Percentiles rank a stretch among this genome's conserved stretches.
These are phyloP conservation scores for Achlya flavicornis DNA, from an alignment of 2,888 invertebrate species.

Conservation along the genomic window DNA sequence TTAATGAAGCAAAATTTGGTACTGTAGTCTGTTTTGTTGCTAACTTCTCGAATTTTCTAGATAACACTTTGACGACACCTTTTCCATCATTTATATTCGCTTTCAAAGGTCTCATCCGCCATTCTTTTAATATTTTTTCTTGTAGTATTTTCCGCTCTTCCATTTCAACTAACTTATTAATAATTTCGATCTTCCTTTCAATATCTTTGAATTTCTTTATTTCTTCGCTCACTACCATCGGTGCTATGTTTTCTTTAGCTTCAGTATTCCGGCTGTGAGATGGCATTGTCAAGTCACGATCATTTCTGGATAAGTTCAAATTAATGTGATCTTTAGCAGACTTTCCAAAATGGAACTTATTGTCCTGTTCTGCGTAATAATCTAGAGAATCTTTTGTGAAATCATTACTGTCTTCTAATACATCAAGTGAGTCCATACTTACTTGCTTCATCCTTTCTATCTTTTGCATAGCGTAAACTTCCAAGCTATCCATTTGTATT, in stretches of 20 bases:
- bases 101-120: slow-evolving; percentile 85
- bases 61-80: slow-evolving; percentile 87
- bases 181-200: slow-evolving; percentile 87
- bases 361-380: slow-evolving; percentile 77
- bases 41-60: slow-evolving; percentile 88
- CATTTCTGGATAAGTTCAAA: slow-evolving; percentile 57
- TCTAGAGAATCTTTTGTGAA: slow-evolving; percentile 79
- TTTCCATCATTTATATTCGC: slow-evolving; percentile 85
- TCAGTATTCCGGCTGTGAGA: slow-evolving; percentile 58
- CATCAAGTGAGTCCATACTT: slow-evolving; percentile 80
- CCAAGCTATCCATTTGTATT: slow-evolving; percentile 85
- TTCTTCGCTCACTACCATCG: slow-evolving; percentile 72
- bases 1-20: slow-evolving; percentile 72
- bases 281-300: slow-evolving; percentile 46
- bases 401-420: slow-evolving; percentile 68
- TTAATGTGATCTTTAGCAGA: slow-evolving; percentile 66
- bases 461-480: slow-evolving; percentile 78
- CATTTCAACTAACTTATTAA: slow-evolving; percentile 88
- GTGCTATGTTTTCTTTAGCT: slow-evolving; percentile 72
- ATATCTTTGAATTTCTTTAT: slow-evolving; percentile 86
- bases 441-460: slow-evolving; percentile 73
- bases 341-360: slow-evolving; percentile 58
- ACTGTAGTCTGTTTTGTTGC: slow-evolving; percentile 82
- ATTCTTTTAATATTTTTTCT: slow-evolving; percentile 85
- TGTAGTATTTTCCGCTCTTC: slow-evolving; percentile 86